Evolutionary conservation across 2,888 invertebrate species (phyloP).

Genomic region (Melinopterus prodromus): DNA sequence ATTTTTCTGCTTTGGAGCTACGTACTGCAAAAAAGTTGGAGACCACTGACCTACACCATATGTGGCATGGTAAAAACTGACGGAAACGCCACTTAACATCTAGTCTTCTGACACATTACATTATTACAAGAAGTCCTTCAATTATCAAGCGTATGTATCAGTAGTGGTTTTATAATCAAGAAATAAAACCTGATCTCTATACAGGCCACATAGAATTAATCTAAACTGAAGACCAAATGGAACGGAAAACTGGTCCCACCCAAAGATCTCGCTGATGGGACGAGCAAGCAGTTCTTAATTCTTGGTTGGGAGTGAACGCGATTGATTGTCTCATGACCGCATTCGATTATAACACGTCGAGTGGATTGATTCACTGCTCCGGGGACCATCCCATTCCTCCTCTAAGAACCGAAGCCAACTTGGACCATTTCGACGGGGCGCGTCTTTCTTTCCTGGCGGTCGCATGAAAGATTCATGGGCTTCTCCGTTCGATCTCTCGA

Average conservation of each 20-base stretch:
- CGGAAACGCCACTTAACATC: too few species aligned
- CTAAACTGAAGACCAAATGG: too few species aligned
- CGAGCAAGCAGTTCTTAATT: background rate
- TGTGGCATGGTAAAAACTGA: too few species aligned
- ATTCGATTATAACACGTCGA: constrained; percentile 43
- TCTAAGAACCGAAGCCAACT: background rate
- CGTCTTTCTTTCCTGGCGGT: background rate
- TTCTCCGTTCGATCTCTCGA: background rate
- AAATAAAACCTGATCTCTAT: too few species aligned
- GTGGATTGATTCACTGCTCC: constrained; percentile 46
- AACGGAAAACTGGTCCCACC: background rate
- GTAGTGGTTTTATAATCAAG: too few species aligned
- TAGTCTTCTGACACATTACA: too few species aligned
- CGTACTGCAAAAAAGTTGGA: too few species aligned
- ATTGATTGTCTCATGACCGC: constrained; percentile 4
- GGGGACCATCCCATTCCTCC: background rate
- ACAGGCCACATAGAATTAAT: too few species aligned
- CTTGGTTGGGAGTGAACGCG: background rate
- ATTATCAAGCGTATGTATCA: too few species aligned
- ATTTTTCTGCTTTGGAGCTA: too few species aligned
- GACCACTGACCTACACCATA: too few species aligned
- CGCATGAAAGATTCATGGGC: constrained; percentile 44
- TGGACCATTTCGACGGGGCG: background rate
- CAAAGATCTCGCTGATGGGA: background rate
- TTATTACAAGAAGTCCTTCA: too few species aligned